phyloP scores from a whole-genome alignment of 2,113 vertebrate genomes.

The Vombatus ursinus region DNA sequence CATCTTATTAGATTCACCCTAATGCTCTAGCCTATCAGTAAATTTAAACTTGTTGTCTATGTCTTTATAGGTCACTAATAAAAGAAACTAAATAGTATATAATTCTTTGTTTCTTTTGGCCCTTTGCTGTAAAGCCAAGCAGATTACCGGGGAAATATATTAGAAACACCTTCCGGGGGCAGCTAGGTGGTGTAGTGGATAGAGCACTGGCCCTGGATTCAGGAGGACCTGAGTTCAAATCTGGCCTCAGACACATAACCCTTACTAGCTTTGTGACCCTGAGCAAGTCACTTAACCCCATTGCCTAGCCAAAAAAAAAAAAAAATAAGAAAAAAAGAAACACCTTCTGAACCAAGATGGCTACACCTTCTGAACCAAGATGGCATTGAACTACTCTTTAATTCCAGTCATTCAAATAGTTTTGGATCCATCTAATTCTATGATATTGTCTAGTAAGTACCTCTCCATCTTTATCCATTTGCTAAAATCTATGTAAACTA shows the following conservation, averaged over 20 bases:
- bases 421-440: neutral
- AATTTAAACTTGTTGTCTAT: neutral
- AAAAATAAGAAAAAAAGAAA: too few species aligned
- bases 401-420: neutral
- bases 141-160: neutral
- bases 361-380: neutral
- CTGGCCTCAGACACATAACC: too few species aligned
- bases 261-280: too few species aligned
- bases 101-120: neutral
- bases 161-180: neutral
- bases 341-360: too few species aligned
- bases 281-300: too few species aligned
- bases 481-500: neutral
- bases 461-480: neutral
- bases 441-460: neutral
- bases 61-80: neutral
- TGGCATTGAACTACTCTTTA: neutral
- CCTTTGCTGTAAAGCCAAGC: neutral
- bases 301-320: too few species aligned
- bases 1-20: neutral
- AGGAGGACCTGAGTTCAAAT: too few species aligned
- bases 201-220: too few species aligned
- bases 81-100: neutral
- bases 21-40: neutral
- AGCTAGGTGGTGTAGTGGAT: too few species aligned